Evolutionary conservation across 2,113 vertebrate species (phyloP), one percentile per base, ranked within the genome.

Genomic region (Rafetus swinhoei): DNA sequence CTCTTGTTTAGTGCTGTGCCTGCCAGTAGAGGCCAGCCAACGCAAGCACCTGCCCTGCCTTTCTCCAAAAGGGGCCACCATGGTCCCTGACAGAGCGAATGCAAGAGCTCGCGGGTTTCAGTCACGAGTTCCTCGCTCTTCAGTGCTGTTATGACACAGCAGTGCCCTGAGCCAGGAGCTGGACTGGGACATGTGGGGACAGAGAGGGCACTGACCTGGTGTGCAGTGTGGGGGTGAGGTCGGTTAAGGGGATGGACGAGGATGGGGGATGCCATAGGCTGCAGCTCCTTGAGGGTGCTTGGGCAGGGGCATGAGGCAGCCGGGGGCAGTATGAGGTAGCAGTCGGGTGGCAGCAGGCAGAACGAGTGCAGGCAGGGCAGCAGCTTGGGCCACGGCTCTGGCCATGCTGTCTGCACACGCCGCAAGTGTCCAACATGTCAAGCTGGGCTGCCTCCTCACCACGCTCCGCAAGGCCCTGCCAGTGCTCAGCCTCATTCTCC

Each of bases 381-480:
- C 86, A 99, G 98, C 95, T 99, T 99, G 96, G 99, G 99, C 96
- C 98, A 99, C 99, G 98, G 98, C 98, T 99, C 98, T 99, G 99
- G 94, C 99, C 99, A 94, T 98, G 99, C 97, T 99, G 97, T 90
- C 98, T 98, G 95, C 99, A 99, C 89, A 99, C 98, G 55, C 99
- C 99, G 95, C 99, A 99, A 90, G 99, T 99, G 97, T 99, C 99
- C 99, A 99, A 99, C 96, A 99, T 98, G 96, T 99, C 99, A 97
- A 99, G 98, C 13, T 97, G 96, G 77, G 97, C 97, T 97, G 85
- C 98, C 97, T 97, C 98, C 94, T 94, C 97, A 97, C 87, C 98
- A 97, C 92, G 97, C 92, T 96, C 98, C 94, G 98, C 98, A 60
- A 98, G 98, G 79, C 98, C 98, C n/a, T 99, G 99, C 86, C 99